phyloP scores from a whole-genome alignment of 2,888 invertebrate species.

The Adineta ricciae region DNA sequence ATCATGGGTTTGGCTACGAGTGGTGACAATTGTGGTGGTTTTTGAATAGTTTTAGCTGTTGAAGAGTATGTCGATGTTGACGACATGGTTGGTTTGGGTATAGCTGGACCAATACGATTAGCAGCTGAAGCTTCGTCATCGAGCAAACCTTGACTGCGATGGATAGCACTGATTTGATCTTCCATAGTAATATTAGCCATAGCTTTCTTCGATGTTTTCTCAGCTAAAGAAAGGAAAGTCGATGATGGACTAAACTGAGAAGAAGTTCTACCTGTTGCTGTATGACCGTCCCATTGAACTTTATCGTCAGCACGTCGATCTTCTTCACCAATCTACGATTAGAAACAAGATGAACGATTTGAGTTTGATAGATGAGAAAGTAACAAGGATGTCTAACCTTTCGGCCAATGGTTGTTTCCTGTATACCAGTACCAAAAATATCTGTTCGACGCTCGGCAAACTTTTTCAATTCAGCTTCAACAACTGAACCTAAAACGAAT shows the following conservation, averaged over 20 bases:
- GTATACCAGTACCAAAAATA: constrained; percentile 93
- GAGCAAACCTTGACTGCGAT: constrained; percentile 84
- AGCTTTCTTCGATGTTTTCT: constrained; percentile 84
- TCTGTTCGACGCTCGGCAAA: constrained; percentile 97
- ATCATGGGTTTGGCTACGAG: neutral
- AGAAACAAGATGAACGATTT: neutral
- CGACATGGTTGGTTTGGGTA: constrained; percentile 38
- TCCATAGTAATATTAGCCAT: constrained; percentile 86
- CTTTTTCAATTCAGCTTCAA: constrained; percentile 84
- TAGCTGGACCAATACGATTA: constrained; percentile 72
- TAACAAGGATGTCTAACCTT: too few relatives aligned
- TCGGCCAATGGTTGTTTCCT: constrained; percentile 96
- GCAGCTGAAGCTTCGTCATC: constrained; percentile 77
- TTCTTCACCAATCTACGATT: constrained; percentile 50
- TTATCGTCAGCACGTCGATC: constrained; percentile 64
- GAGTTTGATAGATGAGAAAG: too few relatives aligned
- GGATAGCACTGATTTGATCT: constrained; percentile 92
- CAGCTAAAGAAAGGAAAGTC: constrained; percentile 55
- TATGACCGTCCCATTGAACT: constrained; percentile 96
- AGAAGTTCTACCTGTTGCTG: constrained; percentile 59
- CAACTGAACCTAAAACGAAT: constrained; percentile 61
- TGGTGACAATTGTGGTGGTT: constrained; percentile 24
- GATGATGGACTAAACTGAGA: neutral
- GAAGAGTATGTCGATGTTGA: constrained; percentile 5
- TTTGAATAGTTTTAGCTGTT: constrained; percentile 24